Base-by-base conservation (phyloP, 2,888 invertebrate genomes). In the Euclidia mi region DNA sequence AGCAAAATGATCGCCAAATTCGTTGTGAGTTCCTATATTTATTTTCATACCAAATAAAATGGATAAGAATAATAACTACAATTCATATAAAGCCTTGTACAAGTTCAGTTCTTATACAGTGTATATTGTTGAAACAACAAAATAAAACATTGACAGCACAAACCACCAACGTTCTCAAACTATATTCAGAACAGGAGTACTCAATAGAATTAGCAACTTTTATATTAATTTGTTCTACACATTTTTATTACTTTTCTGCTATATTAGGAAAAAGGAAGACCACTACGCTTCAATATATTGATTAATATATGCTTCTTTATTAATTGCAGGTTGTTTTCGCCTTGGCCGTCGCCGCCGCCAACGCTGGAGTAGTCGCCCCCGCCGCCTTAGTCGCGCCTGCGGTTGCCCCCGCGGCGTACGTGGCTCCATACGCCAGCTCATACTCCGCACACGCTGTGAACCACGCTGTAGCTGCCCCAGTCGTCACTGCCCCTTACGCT, bases 381-480 rank as follows among this genome's bases (percentile, higher is more conserved):
- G 92, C 82, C 60, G 96, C 96, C 42, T 95, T 97, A 57, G 90
- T 87, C 47, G 91, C 83, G 56, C 96, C 96, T 25, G 88, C 76
- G 48, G 96, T 96, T 49, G 97, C 97, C 34, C 90, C 88, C n/a
- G 92, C 84, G 49, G 96, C 96, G 2, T 95, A 95, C 46, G 95
- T 97, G 2, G 96, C 97, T 0, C 97, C 97, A 2, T 97, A 97
- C 73, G 97, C 97, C 47, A 96, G 95, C 71, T 97, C 96, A 10
- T 97, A 96, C 89, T 97, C 96, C 57, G 97, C 97, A 0, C 97
- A 97, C 75, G 94, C 96, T 14, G 95, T 97, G 51, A 97, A 97
- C 89, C 97, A 97, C 75, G 97, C 97, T 0, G 95, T 97, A 2
- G 97, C 97, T 17, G 94, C 96, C 7, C 97, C 97, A 0, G 95